Evolutionary conservation across 2,113 vertebrate genomes (phyloP).

Genomic region (Crotalus tigris): DNA sequence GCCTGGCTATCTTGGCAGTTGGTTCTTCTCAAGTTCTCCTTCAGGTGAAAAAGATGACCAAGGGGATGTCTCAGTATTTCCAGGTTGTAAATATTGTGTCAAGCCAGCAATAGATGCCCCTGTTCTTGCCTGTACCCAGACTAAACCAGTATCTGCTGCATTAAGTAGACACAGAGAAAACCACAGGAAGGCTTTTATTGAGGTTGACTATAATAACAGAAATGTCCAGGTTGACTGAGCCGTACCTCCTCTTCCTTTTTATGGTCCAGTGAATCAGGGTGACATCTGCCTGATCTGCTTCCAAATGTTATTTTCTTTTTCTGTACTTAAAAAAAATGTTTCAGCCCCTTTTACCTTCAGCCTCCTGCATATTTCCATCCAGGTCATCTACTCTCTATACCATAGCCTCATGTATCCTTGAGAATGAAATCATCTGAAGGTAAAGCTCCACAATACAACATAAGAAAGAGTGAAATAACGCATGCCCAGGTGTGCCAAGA

Average conservation of each 20-base stretch:
- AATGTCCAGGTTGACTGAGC: not conserved
- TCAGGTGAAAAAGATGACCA: not conserved
- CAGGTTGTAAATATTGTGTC: not conserved
- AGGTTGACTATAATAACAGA: not conserved
- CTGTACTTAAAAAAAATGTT: not conserved
- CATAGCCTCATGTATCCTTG: not conserved
- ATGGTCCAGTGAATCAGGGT: not conserved
- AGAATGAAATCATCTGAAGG: not conserved
- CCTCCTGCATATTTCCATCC: not conserved
- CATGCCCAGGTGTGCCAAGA: not conserved
- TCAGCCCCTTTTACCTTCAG: not conserved
- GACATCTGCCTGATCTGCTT: not conserved
- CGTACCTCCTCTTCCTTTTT: not conserved
- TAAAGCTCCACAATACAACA: not conserved
- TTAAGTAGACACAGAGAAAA: not conserved
- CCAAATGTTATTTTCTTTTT: not conserved
- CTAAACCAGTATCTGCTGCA: not conserved
- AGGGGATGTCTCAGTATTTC: not conserved
- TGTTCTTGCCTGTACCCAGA: not conserved
- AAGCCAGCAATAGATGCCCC: not conserved
- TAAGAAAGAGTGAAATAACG: not conserved
- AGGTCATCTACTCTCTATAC: not conserved
- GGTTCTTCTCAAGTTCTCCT: not conserved
- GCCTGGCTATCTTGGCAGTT: not conserved
- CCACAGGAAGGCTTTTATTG: not conserved